phyloP scores from a whole-genome alignment of 1,140 invertebrate genomes.

The Oscheius sp. region DNA sequence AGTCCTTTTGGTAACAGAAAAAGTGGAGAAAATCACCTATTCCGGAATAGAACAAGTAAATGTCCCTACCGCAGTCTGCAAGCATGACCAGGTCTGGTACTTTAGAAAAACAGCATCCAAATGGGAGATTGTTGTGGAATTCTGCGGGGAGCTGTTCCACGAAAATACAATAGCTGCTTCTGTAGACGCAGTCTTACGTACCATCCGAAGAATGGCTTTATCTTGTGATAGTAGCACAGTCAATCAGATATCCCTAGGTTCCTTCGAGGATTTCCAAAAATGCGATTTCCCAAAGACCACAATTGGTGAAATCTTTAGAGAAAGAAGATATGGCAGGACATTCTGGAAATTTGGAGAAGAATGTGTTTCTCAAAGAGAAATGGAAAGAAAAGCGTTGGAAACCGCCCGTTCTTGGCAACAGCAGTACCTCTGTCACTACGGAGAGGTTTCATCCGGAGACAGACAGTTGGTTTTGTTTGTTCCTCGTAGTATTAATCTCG shows the following conservation, averaged over 20 bases:
- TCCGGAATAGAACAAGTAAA: not conserved
- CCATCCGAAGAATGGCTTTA: not conserved
- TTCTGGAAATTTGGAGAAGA: not conserved
- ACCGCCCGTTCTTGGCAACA: not conserved
- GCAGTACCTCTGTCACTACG: not conserved
- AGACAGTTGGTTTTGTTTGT: not conserved
- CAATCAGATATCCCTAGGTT: too few species aligned
- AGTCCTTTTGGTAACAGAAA: conserved; percentile 11
- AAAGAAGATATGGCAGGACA: too few species aligned
- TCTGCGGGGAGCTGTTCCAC: not conserved
- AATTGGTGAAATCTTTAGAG: too few species aligned
- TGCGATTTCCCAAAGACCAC: too few species aligned
- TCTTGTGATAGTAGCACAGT: not conserved
- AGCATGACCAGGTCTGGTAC: conserved; percentile 11
- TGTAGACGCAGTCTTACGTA: not conserved
- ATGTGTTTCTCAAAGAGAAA: not conserved
- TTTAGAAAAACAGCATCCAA: not conserved
- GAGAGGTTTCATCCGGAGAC: not conserved
- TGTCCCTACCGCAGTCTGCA: not conserved
- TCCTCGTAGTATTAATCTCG: not conserved
- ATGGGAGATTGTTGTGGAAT: conserved; percentile 1
- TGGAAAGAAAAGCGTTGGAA: not conserved
- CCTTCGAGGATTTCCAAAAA: too few species aligned
- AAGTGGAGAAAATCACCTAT: not conserved
- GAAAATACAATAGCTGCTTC: not conserved